phyloP scores from a whole-genome alignment of 2,113 vertebrate genomes.

The Orycteropus afer region DNA sequence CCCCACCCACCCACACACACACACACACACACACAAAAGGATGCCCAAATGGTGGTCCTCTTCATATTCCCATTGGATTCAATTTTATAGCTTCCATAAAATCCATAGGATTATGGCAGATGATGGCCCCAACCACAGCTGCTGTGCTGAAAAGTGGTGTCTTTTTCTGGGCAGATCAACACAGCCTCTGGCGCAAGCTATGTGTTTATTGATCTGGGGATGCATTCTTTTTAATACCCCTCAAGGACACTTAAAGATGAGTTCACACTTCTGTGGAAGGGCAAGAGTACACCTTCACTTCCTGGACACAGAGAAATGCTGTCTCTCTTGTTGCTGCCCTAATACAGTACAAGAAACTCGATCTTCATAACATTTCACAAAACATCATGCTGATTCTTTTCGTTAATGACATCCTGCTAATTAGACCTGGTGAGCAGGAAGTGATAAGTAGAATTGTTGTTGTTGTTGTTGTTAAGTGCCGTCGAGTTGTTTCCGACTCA shows the following conservation, averaged over 20 bases:
- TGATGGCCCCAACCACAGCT: not conserved
- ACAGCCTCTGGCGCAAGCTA: not conserved
- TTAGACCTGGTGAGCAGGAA: not conserved
- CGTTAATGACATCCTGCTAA: not conserved
- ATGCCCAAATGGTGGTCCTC: not conserved
- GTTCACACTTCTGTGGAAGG: not conserved
- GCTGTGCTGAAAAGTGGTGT: not conserved
- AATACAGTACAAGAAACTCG: not conserved
- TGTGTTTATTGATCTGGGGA: not conserved
- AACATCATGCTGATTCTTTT: not conserved
- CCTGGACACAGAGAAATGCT: not conserved
- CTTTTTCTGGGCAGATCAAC: not conserved
- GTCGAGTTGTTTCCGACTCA: too few relatives aligned
- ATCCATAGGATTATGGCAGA: not conserved
- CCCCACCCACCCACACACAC: too few relatives aligned
- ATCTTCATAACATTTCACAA: not conserved
- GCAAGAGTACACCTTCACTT: not conserved
- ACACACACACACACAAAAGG: too few relatives aligned
- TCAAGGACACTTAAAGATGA: not conserved
- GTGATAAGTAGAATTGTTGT: not conserved
- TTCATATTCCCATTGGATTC: not conserved
- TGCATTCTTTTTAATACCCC: not conserved
- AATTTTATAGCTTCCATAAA: not conserved
- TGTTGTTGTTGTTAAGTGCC: too few relatives aligned
- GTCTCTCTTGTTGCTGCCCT: not conserved